Percentiles rank a stretch among this genome's conserved stretches.
These are phyloP conservation scores for Ectemnius lituratus DNA, from an alignment of 2,888 invertebrate species.

Conservation along the genomic window DNA sequence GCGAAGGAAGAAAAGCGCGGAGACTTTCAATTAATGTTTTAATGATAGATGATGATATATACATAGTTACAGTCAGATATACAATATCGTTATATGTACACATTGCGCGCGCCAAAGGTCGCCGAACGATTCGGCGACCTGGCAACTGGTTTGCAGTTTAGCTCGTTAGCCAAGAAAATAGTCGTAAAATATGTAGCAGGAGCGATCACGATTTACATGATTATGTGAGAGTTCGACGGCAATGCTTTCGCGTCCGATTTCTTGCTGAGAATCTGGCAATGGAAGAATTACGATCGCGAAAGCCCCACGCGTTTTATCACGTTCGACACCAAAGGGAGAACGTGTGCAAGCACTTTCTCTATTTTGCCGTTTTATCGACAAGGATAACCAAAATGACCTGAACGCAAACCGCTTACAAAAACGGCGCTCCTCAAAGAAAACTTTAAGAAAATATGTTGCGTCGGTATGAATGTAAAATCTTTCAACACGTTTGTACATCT, in stretches of 20 bases:
- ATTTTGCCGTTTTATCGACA: neutral
- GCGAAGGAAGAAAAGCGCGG: too few species aligned
- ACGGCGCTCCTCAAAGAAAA: slow-evolving; percentile 1
- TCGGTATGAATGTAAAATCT: slow-evolving; percentile 27
- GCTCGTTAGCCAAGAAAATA: slow-evolving; percentile 37
- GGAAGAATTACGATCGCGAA: slow-evolving; percentile 27
- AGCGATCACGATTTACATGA: slow-evolving; percentile 28
- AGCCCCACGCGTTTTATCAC: neutral
- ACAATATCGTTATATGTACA: slow-evolving; percentile 70
- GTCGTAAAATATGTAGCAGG: slow-evolving; percentile 35
- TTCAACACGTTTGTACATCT: slow-evolving; percentile 29
- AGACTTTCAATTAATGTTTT: slow-evolving; percentile 57
- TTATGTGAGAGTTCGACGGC: slow-evolving; percentile 44
- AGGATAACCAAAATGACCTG: slow-evolving; percentile 10
- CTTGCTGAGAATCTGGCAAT: slow-evolving; percentile 14
- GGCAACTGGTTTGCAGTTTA: neutral
- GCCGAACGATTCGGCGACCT: neutral
- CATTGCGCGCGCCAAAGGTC: slow-evolving; percentile 17
- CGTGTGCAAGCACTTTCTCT: neutral
- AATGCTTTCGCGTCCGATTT: slow-evolving; percentile 22
- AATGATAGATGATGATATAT: slow-evolving; percentile 67
- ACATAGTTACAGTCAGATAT: slow-evolving; percentile 73
- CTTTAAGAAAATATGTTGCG: slow-evolving; percentile 27
- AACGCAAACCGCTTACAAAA: slow-evolving; percentile 15
- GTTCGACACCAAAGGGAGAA: too few species aligned